Evolutionary conservation across 2,113 vertebrate species (phyloP).

Genomic region (Amblyopsis rosae): DNA sequence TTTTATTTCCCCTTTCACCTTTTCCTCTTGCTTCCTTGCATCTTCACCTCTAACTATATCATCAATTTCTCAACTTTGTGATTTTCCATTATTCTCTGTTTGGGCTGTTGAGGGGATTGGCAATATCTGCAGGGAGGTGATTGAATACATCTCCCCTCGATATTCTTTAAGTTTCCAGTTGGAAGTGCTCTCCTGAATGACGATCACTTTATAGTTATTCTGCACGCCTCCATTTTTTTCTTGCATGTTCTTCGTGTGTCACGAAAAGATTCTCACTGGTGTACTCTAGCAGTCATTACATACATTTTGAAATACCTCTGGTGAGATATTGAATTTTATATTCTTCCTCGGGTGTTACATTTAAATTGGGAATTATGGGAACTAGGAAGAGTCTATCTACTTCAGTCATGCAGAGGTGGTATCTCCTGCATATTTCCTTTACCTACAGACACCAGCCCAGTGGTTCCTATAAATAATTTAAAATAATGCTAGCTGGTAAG

Average conservation of each 20-base stretch:
- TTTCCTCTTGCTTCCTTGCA: slow-evolving; percentile 11
- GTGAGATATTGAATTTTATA: not conserved
- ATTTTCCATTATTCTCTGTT: slow-evolving; percentile 9
- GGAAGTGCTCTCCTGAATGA: not conserved
- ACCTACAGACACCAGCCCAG: slow-evolving; percentile 3
- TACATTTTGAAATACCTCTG: slow-evolving; percentile 5
- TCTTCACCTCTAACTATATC: slow-evolving; percentile 37
- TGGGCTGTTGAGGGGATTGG: not conserved
- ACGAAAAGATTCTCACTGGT: not conserved
- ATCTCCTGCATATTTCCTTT: slow-evolving; percentile 24
- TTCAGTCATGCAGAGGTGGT: not conserved
- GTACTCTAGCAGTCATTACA: not conserved
- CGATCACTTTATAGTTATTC: not conserved
- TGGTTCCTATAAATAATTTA: slow-evolving; percentile 5
- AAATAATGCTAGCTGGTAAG: no score
- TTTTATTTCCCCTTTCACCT: slow-evolving; percentile 33
- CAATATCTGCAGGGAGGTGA: slow-evolving; percentile 10
- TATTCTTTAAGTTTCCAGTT: not conserved
- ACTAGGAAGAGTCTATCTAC: slow-evolving; percentile 5
- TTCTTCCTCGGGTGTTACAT: not conserved
- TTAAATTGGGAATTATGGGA: slow-evolving; percentile 1
- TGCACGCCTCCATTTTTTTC: not conserved
- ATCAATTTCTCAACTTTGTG: slow-evolving; percentile 12
- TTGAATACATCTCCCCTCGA: not conserved
- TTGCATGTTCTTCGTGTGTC: not conserved